A percentile compares a stretch with the other conserved stretches of the same genome.
Conservation (phyloP, 1,140 invertebrate species). For the Cryptotermes secundus region DNA sequence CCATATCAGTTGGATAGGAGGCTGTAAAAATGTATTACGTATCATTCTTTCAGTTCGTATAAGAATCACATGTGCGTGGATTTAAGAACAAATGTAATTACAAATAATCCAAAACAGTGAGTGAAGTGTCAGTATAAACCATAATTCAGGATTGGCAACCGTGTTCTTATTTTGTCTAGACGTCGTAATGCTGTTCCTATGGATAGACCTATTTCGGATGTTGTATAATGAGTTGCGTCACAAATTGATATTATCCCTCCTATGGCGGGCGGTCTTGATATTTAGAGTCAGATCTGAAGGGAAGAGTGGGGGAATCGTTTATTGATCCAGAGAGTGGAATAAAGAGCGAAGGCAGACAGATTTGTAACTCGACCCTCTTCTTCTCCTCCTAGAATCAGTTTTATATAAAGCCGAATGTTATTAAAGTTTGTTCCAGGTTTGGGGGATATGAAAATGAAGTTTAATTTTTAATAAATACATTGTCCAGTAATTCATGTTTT, state of each 20-base stretch:
- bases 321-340: constrained; percentile 9
- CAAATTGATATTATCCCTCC: not conserved
- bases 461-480: not conserved
- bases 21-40: too few species aligned
- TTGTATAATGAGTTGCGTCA: not conserved
- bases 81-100: too few species aligned
- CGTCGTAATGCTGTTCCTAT: too few species aligned
- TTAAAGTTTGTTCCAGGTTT: not conserved
- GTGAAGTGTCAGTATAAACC: too few species aligned
- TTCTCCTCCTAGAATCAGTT: not conserved
- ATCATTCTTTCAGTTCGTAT: too few species aligned
- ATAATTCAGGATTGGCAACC: too few species aligned
- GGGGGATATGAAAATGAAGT: not conserved
- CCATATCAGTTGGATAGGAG: too few species aligned
- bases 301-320: not conserved
- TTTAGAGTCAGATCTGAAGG: constrained; percentile 8
- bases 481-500: too few species aligned
- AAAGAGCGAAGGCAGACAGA: not conserved
- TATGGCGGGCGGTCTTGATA: not conserved
- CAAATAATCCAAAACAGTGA: too few species aligned
- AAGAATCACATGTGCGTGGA: too few species aligned
- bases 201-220: too few species aligned
- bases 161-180: too few species aligned
- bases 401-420: not conserved
- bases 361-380: not conserved